phyloP scores from a whole-genome alignment of 2,113 vertebrate species.

The Ammodytes dubius region DNA sequence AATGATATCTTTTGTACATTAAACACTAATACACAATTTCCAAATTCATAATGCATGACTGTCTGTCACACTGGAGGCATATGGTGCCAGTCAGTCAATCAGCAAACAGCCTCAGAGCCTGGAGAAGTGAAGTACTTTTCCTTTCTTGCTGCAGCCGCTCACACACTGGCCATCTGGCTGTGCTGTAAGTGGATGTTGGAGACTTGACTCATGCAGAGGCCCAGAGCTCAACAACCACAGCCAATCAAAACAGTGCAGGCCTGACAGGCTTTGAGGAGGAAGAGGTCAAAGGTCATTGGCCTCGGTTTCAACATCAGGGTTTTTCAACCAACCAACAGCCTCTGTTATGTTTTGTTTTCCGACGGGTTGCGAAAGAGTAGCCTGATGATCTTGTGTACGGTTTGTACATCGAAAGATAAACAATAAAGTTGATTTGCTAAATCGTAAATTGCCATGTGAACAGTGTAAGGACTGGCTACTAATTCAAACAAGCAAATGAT shows the following conservation, averaged over 20 bases:
- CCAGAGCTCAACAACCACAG: conserved; percentile 28
- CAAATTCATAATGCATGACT: not conserved
- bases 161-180: conserved; percentile 48
- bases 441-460: not conserved
- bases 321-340: conserved; percentile 19
- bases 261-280: conserved; percentile 5
- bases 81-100: not conserved
- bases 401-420: not conserved
- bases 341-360: not conserved
- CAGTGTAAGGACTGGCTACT: not conserved
- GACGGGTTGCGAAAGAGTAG: not conserved
- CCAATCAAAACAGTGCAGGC: conserved; percentile 47
- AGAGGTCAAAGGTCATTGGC: conserved; percentile 34
- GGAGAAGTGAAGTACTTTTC: not conserved
- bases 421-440: too few species aligned
- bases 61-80: not conserved
- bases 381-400: not conserved
- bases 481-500: not conserved
- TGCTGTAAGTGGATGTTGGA: conserved; percentile 49
- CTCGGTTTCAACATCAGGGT: conserved; percentile 25
- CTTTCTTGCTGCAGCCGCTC: conserved; percentile 6
- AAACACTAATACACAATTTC: not conserved
- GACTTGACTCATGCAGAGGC: conserved; percentile 34
- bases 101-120: not conserved
- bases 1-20: not conserved